Evolutionary conservation across 2,797 vertebrate genomes (phyloP).

Genomic region (Gymnoscopelus braueri): DNA sequence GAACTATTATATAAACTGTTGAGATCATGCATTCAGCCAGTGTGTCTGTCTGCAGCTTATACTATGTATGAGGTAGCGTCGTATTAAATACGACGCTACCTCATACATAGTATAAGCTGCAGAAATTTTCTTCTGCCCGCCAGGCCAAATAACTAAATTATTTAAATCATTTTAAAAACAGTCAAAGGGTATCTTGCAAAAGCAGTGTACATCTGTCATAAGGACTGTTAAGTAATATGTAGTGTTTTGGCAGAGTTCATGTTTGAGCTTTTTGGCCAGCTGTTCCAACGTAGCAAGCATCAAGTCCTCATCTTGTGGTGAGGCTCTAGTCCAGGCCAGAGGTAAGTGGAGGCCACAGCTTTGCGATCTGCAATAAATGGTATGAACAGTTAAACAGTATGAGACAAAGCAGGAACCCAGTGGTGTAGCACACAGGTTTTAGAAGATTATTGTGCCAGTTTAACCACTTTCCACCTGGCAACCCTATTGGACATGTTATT

Average conservation of each 20-base stretch:
- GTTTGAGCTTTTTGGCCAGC: constrained; percentile 79
- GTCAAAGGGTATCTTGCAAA: constrained; percentile 40
- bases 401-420: not conserved
- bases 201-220: not conserved
- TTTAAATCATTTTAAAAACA: too few relatives aligned
- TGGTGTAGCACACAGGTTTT: not conserved
- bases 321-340: constrained; percentile 78
- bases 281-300: constrained; percentile 76
- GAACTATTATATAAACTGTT: too few relatives aligned
- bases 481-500: too few relatives aligned
- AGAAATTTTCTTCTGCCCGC: too few relatives aligned
- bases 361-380: constrained; percentile 77
- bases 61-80: too few relatives aligned
- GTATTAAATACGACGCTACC: too few relatives aligned
- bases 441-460: too few relatives aligned
- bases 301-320: constrained; percentile 77
- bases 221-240: constrained; percentile 22
- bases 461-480: too few relatives aligned
- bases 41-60: too few relatives aligned
- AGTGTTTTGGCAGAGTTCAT: constrained; percentile 23
- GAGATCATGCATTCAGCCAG: too few relatives aligned
- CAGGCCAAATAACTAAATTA: too few relatives aligned
- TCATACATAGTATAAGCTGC: too few relatives aligned
- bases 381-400: not conserved
- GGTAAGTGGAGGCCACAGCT: constrained; percentile 83